Percentiles rank a stretch among this genome's conserved stretches.
Evolutionary conservation across 2,113 vertebrate genomes (phyloP).

Genomic region (Laterallus jamaicensis): DNA sequence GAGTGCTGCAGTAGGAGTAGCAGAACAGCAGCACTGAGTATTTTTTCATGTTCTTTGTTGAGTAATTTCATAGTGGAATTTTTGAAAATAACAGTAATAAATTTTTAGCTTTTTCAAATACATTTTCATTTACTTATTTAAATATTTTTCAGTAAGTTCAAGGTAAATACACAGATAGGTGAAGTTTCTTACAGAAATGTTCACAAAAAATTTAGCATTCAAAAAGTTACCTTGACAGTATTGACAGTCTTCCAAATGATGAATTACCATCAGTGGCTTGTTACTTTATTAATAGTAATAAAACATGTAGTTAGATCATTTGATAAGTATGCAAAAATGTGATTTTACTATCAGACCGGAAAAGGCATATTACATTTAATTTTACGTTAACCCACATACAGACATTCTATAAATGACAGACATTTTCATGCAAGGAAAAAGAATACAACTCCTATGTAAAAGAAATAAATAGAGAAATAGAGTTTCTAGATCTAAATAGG

Average conservation of each 20-base stretch:
- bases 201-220: background rate
- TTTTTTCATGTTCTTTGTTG: background rate
- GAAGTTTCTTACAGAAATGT: background rate
- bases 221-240: slow-evolving; percentile 82
- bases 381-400: background rate
- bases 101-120: background rate
- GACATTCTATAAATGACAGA: background rate
- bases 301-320: slow-evolving; percentile 18
- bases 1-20: background rate
- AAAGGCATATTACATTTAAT: background rate
- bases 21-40: background rate
- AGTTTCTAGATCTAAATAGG: background rate
- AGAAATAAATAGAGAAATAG: background rate
- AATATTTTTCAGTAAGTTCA: background rate
- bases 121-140: background rate
- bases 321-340: background rate
- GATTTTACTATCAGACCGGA: background rate
- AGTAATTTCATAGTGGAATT: background rate
- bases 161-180: background rate
- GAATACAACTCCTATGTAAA: background rate
- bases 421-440: background rate
- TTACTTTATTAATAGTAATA: slow-evolving; percentile 74
- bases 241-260: slow-evolving; percentile 84
- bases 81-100: background rate
- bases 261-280: slow-evolving; percentile 90